Percentiles rank a stretch among this genome's conserved stretches.
phyloP scores from a whole-genome alignment of 2,797 vertebrate species.

The Urosaurus nigricauda region DNA sequence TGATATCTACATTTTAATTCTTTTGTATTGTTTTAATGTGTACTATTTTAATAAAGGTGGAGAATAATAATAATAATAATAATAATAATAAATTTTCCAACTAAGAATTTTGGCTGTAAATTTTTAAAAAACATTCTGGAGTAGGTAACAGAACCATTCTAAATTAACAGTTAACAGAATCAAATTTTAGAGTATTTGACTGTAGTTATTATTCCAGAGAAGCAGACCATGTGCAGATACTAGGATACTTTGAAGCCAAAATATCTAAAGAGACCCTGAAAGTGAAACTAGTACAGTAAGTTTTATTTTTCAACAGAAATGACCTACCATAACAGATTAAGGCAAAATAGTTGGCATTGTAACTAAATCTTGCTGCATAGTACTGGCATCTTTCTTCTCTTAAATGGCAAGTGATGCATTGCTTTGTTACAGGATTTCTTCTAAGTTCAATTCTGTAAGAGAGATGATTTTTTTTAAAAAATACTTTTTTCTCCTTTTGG shows the following conservation, averaged over 20 bases:
- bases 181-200: too few species aligned
- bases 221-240: too few species aligned
- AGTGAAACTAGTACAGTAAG: neutral
- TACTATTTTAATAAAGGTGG: too few species aligned
- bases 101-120: neutral
- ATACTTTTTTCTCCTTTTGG: neutral
- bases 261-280: neutral
- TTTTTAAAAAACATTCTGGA: neutral
- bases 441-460: slow-evolving; percentile 79
- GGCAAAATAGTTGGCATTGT: slow-evolving; percentile 81
- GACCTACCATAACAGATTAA: slow-evolving; percentile 83
- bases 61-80: too few species aligned
- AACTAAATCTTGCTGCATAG: slow-evolving; percentile 83
- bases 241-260: neutral
- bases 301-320: slow-evolving; percentile 7
- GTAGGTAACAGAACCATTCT: neutral
- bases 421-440: slow-evolving; percentile 75
- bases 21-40: too few species aligned
- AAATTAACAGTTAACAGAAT: too few species aligned
- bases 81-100: neutral
- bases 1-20: too few species aligned
- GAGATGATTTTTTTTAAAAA: neutral
- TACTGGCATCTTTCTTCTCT: slow-evolving; percentile 85
- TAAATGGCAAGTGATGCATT: slow-evolving; percentile 84
- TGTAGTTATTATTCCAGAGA: too few species aligned